A percentile compares a stretch with the other conserved stretches of the same genome.
phyloP scores from a whole-genome alignment of 2,113 vertebrate genomes.

The Dasyurus viverrinus region DNA sequence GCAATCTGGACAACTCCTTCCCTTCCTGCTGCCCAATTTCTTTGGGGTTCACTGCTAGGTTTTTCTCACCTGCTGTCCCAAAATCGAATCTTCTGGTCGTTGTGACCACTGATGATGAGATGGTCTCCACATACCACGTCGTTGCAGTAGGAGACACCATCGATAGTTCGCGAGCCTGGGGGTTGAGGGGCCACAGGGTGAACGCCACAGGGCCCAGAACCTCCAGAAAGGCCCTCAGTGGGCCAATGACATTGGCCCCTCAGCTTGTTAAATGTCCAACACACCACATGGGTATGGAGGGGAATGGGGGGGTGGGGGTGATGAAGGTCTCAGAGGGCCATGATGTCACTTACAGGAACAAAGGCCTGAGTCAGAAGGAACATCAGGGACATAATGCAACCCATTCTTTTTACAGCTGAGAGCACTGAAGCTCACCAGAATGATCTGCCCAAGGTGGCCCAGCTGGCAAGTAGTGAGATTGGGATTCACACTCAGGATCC shows the following conservation, averaged over 20 bases:
- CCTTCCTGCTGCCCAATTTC: background rate
- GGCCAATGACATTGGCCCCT: background rate
- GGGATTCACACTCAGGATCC: background rate
- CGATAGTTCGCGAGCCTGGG: constrained; percentile 86
- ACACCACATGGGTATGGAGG: background rate
- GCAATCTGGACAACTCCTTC: background rate
- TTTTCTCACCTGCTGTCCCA: constrained; percentile 92
- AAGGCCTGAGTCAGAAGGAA: background rate
- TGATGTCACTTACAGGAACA: background rate
- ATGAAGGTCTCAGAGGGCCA: background rate
- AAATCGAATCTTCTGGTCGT: constrained; percentile 90
- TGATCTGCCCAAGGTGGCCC: background rate
- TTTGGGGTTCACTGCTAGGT: background rate
- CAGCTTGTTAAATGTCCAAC: background rate
- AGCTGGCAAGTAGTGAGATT: background rate
- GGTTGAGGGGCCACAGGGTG: background rate
- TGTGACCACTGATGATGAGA: constrained; percentile 90
- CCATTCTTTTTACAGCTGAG: background rate
- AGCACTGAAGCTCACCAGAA: background rate
- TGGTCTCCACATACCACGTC: constrained; percentile 90
- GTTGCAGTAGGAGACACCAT: constrained; percentile 88
- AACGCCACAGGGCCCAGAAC: background rate
- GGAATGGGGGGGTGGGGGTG: background rate
- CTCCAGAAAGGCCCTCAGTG: constrained; percentile 17
- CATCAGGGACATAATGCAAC: rapidly evolving